Evolutionary conservation across 2,888 invertebrate genomes (phyloP).

Genomic region (Acronicta aceris): DNA sequence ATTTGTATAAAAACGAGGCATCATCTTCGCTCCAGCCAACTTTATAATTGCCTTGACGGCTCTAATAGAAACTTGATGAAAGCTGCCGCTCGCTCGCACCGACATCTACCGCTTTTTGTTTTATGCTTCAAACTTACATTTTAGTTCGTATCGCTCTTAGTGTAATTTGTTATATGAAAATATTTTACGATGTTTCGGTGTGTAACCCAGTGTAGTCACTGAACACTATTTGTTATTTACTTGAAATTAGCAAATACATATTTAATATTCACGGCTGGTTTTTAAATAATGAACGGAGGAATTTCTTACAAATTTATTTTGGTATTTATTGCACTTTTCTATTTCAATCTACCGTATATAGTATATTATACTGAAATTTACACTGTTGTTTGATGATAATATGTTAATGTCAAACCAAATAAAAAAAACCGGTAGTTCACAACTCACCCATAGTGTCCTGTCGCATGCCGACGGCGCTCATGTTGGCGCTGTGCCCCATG

Average conservation of each 20-base stretch:
- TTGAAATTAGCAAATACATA: too few species aligned
- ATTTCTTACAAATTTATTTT: too few species aligned
- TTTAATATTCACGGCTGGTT: not conserved
- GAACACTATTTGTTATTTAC: too few species aligned
- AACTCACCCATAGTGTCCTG: slow-evolving; percentile 85
- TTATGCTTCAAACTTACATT: slow-evolving; percentile 77
- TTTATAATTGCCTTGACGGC: slow-evolving; percentile 87
- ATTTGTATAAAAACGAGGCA: slow-evolving; percentile 85
- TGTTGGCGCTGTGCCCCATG: slow-evolving; percentile 97
- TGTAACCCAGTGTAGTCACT: not conserved
- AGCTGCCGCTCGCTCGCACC: slow-evolving; percentile 72
- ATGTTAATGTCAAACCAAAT: too few species aligned
- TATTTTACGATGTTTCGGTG: slow-evolving; percentile 33
- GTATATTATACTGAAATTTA: too few species aligned
- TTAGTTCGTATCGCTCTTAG: slow-evolving; percentile 71
- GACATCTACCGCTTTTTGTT: slow-evolving; percentile 78
- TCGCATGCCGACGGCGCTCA: slow-evolving; percentile 97
- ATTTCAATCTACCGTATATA: too few species aligned
- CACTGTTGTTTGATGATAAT: too few species aligned
- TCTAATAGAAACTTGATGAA: slow-evolving; percentile 87
- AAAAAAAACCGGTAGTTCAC: too few species aligned
- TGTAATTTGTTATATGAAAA: slow-evolving; percentile 64
- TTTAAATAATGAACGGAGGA: not conserved
- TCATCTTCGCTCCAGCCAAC: slow-evolving; percentile 76
- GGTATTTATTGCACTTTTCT: too few species aligned